Base-by-base conservation (phyloP, 2,888 invertebrate genomes). In the Nymphalis polychloros region DNA sequence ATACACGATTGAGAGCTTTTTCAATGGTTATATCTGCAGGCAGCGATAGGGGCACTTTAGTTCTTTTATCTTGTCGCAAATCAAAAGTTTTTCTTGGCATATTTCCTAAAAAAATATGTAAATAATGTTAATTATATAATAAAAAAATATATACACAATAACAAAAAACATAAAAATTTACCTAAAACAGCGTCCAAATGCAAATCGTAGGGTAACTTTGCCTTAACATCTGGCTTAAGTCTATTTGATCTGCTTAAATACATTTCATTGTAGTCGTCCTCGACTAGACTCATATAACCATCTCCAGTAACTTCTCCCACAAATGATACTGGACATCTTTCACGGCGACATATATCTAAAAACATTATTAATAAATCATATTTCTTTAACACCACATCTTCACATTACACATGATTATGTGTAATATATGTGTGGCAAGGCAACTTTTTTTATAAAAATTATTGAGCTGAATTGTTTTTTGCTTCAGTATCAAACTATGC, bases 221-320 rank as follows among this genome's bases (percentile, higher is more conserved):
- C 76, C 63, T 84, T 83, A 3, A 79, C 72, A 8, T 88, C 88
- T 2, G 89, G 84, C 61, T 90, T 91, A 59, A 85, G 78, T 69
- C 88, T 88, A 31, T 93, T 93, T 7, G 81, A 74, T 64, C 88
- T 81, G 41, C 78, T 75, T n/a, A 88, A 64, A 67, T 91, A 86
- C 27, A 88, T 78, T 2, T 88, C 79, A 0, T 84, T 85, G 73
- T 86, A 92, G n/a, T 94, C 89, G 68, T 94, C 94, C 81, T 96
- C 96, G 0, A 95, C 89, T 0, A 96, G 89, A 67, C 95, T 94
- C 71, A 97, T 95, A 80, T 93, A 96, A 8, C 98, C 97, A 81
- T 96, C 96, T 10, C 96, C 97, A 0, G 97, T 98, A 1, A 99
- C 97, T 74, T 96, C 95, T 0, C 99, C 99, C 1, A 99, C 98